phyloP scores from a whole-genome alignment of 2,888 invertebrate genomes.

The Hydrotaea cyrtoneurina region DNA sequence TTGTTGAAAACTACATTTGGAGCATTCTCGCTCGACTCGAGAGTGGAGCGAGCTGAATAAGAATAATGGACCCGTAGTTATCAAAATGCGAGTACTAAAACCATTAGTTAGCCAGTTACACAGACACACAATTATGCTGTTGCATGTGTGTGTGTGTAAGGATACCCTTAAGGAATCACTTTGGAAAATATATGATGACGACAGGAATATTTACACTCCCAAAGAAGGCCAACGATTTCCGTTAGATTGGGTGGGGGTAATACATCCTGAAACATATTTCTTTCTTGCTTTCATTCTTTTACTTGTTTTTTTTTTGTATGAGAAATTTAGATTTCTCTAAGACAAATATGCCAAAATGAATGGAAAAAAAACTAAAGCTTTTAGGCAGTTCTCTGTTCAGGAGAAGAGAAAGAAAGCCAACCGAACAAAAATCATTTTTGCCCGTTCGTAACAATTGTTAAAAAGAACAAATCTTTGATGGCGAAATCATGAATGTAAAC shows the following conservation, averaged over 20 bases:
- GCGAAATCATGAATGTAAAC: background rate
- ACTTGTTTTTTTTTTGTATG: background rate
- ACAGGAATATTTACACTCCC: background rate
- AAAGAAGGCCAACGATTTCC: background rate
- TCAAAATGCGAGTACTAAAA: slow-evolving; percentile 16
- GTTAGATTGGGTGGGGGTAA: background rate
- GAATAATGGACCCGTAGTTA: slow-evolving; percentile 4
- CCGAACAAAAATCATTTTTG: background rate
- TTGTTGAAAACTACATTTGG: background rate
- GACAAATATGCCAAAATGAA: background rate
- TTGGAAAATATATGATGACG: slow-evolving; percentile 49
- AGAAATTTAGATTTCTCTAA: background rate
- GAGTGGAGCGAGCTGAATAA: background rate
- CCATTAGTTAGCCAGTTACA: slow-evolving; percentile 54
- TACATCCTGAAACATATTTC: background rate
- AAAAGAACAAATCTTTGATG: slow-evolving; percentile 5
- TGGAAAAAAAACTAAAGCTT: background rate
- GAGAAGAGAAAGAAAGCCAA: background rate
- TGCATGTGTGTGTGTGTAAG: background rate
- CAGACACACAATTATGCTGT: too few species aligned
- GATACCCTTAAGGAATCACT: slow-evolving; percentile 37
- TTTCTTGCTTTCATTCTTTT: background rate
- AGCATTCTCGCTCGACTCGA: background rate
- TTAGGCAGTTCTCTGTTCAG: background rate
- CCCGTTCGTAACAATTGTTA: slow-evolving; percentile 21